phyloP scores from a whole-genome alignment of 1,140 invertebrate genomes.

The Mycetomoellerius zeteki region DNA sequence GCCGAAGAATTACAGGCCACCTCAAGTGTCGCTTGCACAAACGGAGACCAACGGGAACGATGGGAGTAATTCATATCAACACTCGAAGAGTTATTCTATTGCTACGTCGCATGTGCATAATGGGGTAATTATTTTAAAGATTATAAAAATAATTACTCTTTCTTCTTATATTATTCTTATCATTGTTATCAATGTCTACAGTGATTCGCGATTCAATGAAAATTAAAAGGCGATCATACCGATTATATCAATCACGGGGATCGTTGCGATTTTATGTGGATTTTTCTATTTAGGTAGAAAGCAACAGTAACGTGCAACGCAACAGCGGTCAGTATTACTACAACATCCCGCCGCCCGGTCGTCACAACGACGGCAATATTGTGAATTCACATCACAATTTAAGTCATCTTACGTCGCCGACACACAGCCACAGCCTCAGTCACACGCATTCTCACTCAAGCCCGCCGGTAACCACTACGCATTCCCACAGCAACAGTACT shows the following conservation, averaged over 20 bases:
- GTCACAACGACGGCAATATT: constrained; percentile 81
- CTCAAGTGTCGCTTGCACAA: constrained; percentile 84
- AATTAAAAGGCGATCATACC: neutral
- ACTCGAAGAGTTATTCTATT: constrained; percentile 86
- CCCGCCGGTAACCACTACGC: constrained; percentile 85
- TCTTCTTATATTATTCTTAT: neutral
- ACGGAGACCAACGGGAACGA: constrained; percentile 81
- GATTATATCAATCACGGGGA: neutral
- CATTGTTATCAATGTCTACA: neutral
- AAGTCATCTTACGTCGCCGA: constrained; percentile 85
- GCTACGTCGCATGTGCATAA: constrained; percentile 86
- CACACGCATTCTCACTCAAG: constrained; percentile 88
- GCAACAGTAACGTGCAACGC: constrained; percentile 79
- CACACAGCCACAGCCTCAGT: constrained; percentile 83
- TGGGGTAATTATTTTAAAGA: constrained; percentile 82
- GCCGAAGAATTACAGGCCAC: constrained; percentile 95
- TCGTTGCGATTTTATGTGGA: neutral
- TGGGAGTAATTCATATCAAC: constrained; percentile 84
- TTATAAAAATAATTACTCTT: neutral
- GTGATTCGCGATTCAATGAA: neutral
- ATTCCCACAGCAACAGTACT: constrained; percentile 86
- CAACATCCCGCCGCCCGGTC: constrained; percentile 88
- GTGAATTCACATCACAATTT: constrained; percentile 86
- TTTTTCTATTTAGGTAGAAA: constrained; percentile 80
- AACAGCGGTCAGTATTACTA: constrained; percentile 88